Base-by-base conservation (phyloP, 2,888 invertebrate species). In the Brenthis daphne region DNA sequence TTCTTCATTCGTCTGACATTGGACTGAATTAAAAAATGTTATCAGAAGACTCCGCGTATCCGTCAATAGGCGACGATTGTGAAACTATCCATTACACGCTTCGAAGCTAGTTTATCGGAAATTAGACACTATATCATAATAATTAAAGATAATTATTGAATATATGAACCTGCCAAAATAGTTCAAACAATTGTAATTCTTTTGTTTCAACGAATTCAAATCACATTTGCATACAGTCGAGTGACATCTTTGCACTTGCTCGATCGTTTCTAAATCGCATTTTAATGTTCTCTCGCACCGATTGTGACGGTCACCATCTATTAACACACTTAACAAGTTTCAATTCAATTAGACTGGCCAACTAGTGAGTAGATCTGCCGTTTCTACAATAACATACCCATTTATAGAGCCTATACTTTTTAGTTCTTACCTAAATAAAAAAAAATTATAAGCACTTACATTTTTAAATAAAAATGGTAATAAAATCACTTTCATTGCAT, bases 1-100 rank as follows among this genome's bases (percentile, higher is more conserved):
- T 89, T 87, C 89, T 87, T 87, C 85, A 90, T 85, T 85, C 80
- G 76, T 83, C 79, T 87, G 88, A 89, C 91, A 90, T 90, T 91
- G 90, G 87, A 89, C 89, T 85, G 83, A 89, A 89, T 89, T 85
- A 73, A 75, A 71, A 85, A 82, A 77, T 78, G 84, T 88, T 90
- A 90, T 90, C 89, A 82, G 80, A 85, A 86, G 83, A 85, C 85
- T 82, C 80, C 79, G 84, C 85, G 81, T 79, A 79, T 82, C 84
- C 81, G 84, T 84, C 80, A 78, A 79, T 81, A 75, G 76, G 75
- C 73, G 73, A 73, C 73, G 72, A 72, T 89, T 89, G 87, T 86
- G 89, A 85, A 87, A 88, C 79, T 75, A 56, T 43, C 16, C 24
- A 55, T 65, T 51, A 56, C 16, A 57, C 29, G 20, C 8, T 43